phyloP scores from a whole-genome alignment of 2,888 invertebrate genomes.

The Andrena camellia region DNA sequence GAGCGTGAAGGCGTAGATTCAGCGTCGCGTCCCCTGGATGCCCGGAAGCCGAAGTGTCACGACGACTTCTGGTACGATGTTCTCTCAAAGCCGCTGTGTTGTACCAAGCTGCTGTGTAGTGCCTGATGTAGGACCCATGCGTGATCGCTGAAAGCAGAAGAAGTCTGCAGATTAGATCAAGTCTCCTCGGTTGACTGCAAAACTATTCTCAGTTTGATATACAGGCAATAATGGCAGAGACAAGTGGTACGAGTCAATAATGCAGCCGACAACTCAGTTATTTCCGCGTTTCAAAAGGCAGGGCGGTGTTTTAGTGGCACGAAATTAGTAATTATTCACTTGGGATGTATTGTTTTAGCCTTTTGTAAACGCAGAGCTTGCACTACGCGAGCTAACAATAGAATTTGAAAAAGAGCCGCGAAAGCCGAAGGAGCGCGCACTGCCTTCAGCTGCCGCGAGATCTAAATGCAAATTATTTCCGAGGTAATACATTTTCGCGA shows the following conservation, averaged over 20 bases:
- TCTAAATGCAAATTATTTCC: conserved; percentile 68
- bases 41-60: conserved; percentile 69
- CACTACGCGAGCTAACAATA: not conserved
- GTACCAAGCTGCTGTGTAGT: conserved; percentile 75
- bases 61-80: conserved; percentile 73
- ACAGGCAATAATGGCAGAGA: not conserved
- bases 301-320: not conserved
- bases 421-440: conserved; percentile 1
- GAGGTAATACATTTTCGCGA: conserved; percentile 63
- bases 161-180: conserved; percentile 7
- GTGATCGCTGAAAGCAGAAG: conserved; percentile 72
- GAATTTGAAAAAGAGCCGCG: conserved; percentile 34
- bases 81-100: conserved; percentile 73
- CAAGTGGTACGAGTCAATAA: conserved; percentile 14
- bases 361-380: conserved; percentile 4
- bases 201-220: not conserved
- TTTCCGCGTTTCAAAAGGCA: not conserved
- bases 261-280: not conserved
- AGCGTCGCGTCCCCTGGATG: conserved; percentile 68
- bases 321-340: conserved; percentile 9
- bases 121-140: conserved; percentile 72
- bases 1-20: conserved; percentile 75
- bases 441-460: conserved; percentile 52
- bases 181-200: not conserved
- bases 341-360: not conserved